These are phyloP conservation scores for Micromys minutus DNA, from an alignment of 2,113 vertebrate genomes.

Conservation along the genomic window DNA sequence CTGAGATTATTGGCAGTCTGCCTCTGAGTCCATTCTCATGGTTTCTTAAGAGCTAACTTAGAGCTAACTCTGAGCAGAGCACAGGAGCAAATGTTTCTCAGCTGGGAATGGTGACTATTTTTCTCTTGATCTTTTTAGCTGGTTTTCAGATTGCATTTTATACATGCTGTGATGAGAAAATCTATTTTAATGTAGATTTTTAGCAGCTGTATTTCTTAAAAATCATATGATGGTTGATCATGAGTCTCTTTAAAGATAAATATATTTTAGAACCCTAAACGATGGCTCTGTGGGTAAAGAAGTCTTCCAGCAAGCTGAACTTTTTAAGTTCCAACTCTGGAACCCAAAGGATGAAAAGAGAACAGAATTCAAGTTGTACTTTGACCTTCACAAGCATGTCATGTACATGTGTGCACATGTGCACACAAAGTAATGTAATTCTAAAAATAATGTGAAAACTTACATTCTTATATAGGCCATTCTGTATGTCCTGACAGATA, in stretches of 20 bases:
- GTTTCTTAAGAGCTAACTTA: not conserved
- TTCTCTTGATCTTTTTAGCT: not conserved
- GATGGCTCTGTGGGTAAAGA: not conserved
- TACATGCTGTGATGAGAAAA: not conserved
- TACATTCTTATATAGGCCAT: not conserved
- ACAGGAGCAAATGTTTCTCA: not conserved
- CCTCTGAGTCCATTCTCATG: not conserved
- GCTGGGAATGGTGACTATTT: not conserved
- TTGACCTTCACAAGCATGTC: not conserved
- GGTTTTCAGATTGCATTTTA: not conserved
- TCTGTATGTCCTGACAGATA: not conserved
- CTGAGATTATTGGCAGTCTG: not conserved
- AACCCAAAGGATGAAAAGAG: not conserved
- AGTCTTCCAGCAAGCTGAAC: not conserved
- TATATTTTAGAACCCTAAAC: not conserved
- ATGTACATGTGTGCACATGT: not conserved
- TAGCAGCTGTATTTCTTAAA: not conserved
- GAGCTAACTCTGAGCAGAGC: not conserved
- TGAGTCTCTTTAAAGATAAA: not conserved
- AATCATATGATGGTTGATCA: not conserved
- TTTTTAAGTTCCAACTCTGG: not conserved
- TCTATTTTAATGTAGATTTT: not conserved
- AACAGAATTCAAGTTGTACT: not conserved
- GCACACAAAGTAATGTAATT: not conserved
- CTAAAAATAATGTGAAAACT: not conserved